phyloP scores from a whole-genome alignment of 1,140 invertebrate species.

The Leptestheria dahalacensis region DNA sequence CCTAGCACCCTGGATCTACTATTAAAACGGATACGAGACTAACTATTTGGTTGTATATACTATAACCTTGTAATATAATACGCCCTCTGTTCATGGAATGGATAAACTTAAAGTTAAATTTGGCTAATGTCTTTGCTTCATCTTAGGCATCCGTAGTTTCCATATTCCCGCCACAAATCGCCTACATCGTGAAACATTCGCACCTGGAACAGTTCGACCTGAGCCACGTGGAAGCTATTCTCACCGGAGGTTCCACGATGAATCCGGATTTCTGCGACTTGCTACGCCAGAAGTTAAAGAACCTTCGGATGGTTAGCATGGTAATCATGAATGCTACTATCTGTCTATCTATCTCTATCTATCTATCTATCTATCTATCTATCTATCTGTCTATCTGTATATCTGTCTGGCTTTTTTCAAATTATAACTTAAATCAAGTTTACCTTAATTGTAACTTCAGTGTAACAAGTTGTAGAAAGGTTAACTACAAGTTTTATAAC shows the following conservation, averaged over 20 bases:
- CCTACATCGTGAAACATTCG: background rate
- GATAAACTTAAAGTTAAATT: background rate
- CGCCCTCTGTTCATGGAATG: too few species aligned
- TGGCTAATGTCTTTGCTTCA: background rate
- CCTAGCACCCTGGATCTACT: too few species aligned
- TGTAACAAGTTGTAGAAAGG: background rate
- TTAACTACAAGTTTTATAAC: background rate
- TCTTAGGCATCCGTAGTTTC: too few species aligned
- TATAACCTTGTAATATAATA: too few species aligned
- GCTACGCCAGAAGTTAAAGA: background rate
- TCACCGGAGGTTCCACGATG: background rate
- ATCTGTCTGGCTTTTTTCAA: too few species aligned
- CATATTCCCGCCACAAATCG: background rate
- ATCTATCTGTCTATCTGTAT: too few species aligned
- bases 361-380: too few species aligned
- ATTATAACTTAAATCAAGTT: too few species aligned
- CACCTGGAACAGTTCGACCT: background rate
- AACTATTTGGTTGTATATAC: too few species aligned
- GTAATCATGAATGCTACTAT: background rate
- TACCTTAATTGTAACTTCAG: too few species aligned
- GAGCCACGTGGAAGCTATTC: background rate
- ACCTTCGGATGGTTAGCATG: background rate
- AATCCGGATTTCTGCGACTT: background rate
- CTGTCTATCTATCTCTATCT: too few species aligned
- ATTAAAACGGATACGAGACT: too few species aligned